phyloP scores from a whole-genome alignment of 2,797 vertebrate genomes.

The Anguilla marmorata region DNA sequence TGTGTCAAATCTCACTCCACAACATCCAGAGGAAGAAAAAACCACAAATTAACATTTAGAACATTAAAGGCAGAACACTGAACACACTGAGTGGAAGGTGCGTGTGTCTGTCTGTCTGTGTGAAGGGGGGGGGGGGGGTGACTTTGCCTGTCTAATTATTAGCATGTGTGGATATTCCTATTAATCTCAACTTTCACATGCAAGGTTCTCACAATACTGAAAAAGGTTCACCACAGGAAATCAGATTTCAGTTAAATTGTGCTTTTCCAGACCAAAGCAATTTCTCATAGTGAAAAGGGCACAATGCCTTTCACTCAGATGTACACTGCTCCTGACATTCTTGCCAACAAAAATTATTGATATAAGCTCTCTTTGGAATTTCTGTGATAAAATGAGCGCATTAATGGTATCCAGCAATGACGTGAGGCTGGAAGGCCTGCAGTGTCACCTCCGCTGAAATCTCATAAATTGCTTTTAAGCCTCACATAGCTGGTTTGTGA shows the following conservation, averaged over 20 bases:
- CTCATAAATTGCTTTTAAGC: background rate
- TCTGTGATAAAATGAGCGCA: background rate
- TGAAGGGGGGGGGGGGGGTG: no score
- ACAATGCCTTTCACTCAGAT: background rate
- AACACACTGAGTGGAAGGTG: background rate
- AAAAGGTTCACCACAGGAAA: constrained; percentile 30
- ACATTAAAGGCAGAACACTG: background rate
- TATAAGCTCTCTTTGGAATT: background rate
- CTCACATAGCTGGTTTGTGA: background rate
- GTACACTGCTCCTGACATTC: background rate
- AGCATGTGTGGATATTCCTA: constrained; percentile 17
- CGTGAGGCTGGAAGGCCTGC: background rate
- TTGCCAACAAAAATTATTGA: background rate
- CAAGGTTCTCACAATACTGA: constrained; percentile 21
- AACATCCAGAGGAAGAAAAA: background rate
- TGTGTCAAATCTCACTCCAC: background rate
- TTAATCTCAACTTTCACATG: constrained; percentile 23
- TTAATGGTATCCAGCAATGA: background rate
- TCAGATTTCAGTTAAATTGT: constrained; percentile 29
- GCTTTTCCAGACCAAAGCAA: constrained; percentile 34
- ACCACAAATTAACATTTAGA: background rate
- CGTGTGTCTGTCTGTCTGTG: background rate
- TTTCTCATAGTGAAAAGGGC: constrained; percentile 24
- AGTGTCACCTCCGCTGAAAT: background rate
- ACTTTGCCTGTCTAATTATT: constrained; percentile 14